Evolutionary conservation across 2,113 vertebrate genomes (phyloP), one percentile per base, ranked within the genome.

Genomic region (Neolamprologus sp.): DNA sequence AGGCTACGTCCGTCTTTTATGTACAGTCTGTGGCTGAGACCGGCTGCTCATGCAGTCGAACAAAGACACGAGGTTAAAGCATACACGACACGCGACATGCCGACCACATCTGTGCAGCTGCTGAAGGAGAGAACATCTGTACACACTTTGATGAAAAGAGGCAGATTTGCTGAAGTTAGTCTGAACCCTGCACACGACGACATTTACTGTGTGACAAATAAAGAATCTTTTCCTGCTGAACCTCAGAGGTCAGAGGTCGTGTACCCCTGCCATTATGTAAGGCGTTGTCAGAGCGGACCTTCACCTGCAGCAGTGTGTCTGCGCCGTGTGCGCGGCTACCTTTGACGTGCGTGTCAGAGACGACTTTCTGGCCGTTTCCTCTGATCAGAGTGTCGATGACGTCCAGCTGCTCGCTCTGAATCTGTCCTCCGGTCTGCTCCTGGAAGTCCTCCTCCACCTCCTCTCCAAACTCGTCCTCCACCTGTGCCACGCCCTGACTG

Each of bases 391-490:
- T 37, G n/a, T 88, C 7, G 5, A 53, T 31, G 58, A 88, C 0
- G 45, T 93, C 86, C 85, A 91, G 10, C 88, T 94, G 91, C 4
- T 51, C 45, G 2, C 4, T 73, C 81, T 86, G 65, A 23, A 55
- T 79, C 49, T 19, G n/a, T 5, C 71, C 65, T 31, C 88, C 1
- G 2, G 9, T 55, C 57, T 90, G 93, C 81, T 93, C 92, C 88
- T 86, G 42, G 3, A 89, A 88, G 1, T 1, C 5, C 51, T 82
- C 73, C 49, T 35, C 47, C 19, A 33, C 80, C 7, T 75, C 33
- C 10, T 73, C 58, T 26, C 4, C 40, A 19, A 73, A 6, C 5
- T 1, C 1, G 11, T 81, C 88, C 21, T 63, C 57, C 47, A 37
- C 1, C 9, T n/a, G 10, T 3, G 7, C 78, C 10, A 3, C 1